Base-by-base conservation (phyloP, 2,888 invertebrate genomes). In the Alcis repandata region DNA sequence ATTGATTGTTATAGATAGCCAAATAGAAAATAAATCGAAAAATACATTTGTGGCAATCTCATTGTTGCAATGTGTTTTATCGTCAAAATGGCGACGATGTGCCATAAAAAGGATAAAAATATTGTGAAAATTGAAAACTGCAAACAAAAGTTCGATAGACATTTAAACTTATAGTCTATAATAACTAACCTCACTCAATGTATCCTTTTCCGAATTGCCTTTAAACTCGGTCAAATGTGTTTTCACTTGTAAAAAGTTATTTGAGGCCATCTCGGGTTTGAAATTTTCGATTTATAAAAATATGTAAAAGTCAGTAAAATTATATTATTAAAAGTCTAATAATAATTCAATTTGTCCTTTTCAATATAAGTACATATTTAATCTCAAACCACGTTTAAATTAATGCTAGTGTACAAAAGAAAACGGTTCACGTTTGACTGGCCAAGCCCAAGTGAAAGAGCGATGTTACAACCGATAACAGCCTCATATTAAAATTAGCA, bases 161-260 rank as follows among this genome's bases (percentile, higher is more conserved):
- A 54, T 36, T 59, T 40, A 61, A 60, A 49, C 59, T 11, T 36
- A 36, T 36, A 4, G 6, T 27, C 6, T 36, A 36, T 36, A 7
- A 1, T 36, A 36, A 80, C 90, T 90, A 78, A 94, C 94, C 91
- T 94, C 94, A 74, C 94, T 94, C 75, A 91, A 62, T 22, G 91
- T 91, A 76, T 93, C 93, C 77, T 88, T 92, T 76, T 94, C 93
- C 45, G 90, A 87, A 83, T 85, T 89, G 69, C 81, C 84, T 83
- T 90, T 92, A 69, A 94, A 91, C 78, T 93, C 93, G 57, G 91
- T 83, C 84, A 94, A 79, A 85, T 92, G 92, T 32, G 91, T 90
- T 88, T 94, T 94, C 62, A 90, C 87, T 51, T 85, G 82, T 88
- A 91, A 86, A 83, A 84, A 90, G 74, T 89, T 89, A 49, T 78